Evolutionary conservation across 2,113 vertebrate genomes (phyloP), one percentile per base, ranked within the genome.

Genomic region (Epinephelus cyanopodus): DNA sequence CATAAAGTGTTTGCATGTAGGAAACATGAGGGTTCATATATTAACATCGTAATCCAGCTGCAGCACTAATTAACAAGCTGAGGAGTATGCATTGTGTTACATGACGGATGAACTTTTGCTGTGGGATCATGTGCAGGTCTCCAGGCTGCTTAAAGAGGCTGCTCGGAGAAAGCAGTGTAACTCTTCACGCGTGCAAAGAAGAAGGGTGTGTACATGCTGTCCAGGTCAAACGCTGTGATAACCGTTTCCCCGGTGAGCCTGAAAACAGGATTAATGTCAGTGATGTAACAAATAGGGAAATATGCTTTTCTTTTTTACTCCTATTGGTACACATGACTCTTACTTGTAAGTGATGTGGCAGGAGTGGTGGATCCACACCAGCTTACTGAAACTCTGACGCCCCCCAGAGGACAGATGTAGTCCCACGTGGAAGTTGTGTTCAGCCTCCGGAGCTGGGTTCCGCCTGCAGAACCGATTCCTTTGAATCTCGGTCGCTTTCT

Each of bases 291-390:
- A 65, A 63, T 1, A 17, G 12, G 3, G 3, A 0, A 0, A 2
- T 15, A 1, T 29, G 13, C 14, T 70, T 33, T 5, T 69, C 14
- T 61, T 5, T 23, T 29, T 33, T 23, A 65, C 23, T 29, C 13
- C 8, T 18, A 5, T 14, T 42, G 2, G 6, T 4, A 18, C 15
- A 58, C 3, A 5, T 48, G 11, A 39, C 11, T 87, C 96, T 93
- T 90, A 99, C 98, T 94, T 98, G 95, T 97, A 98, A 42, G 96
- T 97, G 85, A 98, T 95, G 85, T 99, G 97, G 94, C 98, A 99
- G 82, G 98, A 99, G 90, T 99, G 98, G 94, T 99, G 98, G 90
- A 98, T 95, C 98, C 98, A 99, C 74, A 96, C 93, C 54, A 99
- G 97, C 89, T 99, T 99, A 92, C 95, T 98, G 93, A 97, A 98